Evolutionary conservation across 2,797 vertebrate genomes (phyloP).

Genomic region (Ficedula albicollis): DNA sequence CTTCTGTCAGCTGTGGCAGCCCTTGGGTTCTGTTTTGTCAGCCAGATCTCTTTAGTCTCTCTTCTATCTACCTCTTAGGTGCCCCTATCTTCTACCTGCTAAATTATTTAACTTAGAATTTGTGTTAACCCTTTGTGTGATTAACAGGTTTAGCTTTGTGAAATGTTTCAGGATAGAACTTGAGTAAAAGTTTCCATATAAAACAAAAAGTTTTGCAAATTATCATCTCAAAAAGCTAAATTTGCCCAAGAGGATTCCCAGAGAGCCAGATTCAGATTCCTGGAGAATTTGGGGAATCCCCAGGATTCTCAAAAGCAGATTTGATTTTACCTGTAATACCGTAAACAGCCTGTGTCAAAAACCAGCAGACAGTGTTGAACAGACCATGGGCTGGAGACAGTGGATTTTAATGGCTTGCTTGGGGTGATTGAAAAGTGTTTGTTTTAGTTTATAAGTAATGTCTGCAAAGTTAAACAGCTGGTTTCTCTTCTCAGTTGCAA

Average conservation of each 20-base stretch:
- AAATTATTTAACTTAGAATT: neutral
- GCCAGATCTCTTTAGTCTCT: neutral
- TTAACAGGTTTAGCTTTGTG: neutral
- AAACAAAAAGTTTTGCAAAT: neutral
- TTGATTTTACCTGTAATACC: neutral
- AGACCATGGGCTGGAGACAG: neutral
- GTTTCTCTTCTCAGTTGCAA: neutral
- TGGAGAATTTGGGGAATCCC: neutral
- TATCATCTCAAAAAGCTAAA: neutral
- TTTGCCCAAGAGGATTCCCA: neutral
- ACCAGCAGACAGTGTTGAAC: neutral
- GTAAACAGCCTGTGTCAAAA: neutral
- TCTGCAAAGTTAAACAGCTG: neutral
- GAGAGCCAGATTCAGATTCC: neutral
- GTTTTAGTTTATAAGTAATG: neutral
- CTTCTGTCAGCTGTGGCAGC: neutral
- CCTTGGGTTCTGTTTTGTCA: neutral
- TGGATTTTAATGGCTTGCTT: neutral
- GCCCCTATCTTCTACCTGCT: neutral
- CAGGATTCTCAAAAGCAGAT: neutral
- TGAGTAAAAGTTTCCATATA: neutral
- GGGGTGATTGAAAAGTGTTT: neutral
- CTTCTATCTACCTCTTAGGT: conserved; percentile 20
- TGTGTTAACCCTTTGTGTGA: neutral
- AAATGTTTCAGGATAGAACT: neutral